Base-by-base conservation (phyloP, 2,113 vertebrate species). In the Micromys minutus region DNA sequence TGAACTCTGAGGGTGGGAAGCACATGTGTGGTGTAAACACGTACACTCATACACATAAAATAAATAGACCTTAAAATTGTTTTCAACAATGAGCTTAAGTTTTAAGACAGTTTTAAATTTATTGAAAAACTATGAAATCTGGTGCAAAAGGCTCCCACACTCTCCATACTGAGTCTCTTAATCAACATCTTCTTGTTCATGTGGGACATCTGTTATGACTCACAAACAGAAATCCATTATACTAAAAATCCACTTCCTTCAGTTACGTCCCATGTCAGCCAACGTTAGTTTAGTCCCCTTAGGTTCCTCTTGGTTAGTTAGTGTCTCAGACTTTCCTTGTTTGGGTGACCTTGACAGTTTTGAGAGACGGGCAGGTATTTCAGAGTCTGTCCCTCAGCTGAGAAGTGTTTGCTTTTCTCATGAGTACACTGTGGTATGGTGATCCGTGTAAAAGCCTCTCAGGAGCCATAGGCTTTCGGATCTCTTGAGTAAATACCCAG, bases 341-440 rank as follows among this genome's bases (percentile, higher is more conserved):
- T 52, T 45, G 19, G 86, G 67, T 45, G 36, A 52, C 29, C 72
- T 63, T 61, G 26, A 77, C 7, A 21, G 79, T 84, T 85, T 45
- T 52, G 15, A 55, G 31, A 22, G 39, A 3, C 5, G 8, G 29
- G 63, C 67, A 67, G 76, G 39, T 84, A 85, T 79, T 90, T 86
- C 26, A 45, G 45, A 84, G 42, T 61, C 47, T 87, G 45, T 57
- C 63, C 52, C 45, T 74, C 45, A 57, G 61, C 19, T 67, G n/a
- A 9, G n/a, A 57, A 86, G 92, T 90, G 45, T 84, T 67, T 89
- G 61, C 16, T 95, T 93, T 90, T 93, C 87, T 90, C 87, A 80
- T 55, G 74, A 65, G 52, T 65, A 90, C 15, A 50, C 45, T 21
- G 10, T 22, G 16, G 5, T 39, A 31, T 80, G 47, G 42, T 15